phyloP scores from a whole-genome alignment of 2,888 invertebrate genomes.

The Trissolcus japonicus region DNA sequence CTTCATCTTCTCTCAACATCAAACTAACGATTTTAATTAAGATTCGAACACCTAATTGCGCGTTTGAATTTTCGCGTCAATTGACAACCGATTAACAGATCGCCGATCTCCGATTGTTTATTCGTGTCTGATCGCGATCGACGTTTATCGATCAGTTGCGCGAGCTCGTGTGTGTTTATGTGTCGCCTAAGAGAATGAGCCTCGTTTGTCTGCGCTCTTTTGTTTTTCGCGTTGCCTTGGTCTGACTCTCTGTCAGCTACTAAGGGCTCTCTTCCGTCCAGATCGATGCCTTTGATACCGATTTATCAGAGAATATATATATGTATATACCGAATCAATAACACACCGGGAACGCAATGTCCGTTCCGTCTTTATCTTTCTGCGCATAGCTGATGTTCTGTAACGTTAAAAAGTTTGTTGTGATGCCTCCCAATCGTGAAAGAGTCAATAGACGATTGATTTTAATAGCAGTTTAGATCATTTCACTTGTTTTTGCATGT shows the following conservation, averaged over 20 bases:
- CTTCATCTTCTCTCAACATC: not conserved
- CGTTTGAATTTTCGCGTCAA: constrained; percentile 7
- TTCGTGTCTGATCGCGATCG: constrained; percentile 7
- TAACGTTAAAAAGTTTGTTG: constrained; percentile 7
- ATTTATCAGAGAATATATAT: constrained; percentile 53
- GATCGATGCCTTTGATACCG: constrained; percentile 52
- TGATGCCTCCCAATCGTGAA: not conserved
- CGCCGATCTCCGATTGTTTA: not conserved
- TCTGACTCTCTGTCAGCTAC: constrained; percentile 31
- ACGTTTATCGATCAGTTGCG: constrained; percentile 37
- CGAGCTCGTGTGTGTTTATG: constrained; percentile 4
- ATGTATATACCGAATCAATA: constrained; percentile 41
- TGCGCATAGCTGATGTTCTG: constrained; percentile 5
- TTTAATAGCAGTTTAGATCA: not conserved
- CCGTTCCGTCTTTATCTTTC: constrained; percentile 7
- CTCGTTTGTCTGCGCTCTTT: constrained; percentile 38
- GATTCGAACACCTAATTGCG: constrained; percentile 12
- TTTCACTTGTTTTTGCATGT: not conserved
- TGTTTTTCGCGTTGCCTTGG: constrained; percentile 21
- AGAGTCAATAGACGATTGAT: constrained; percentile 12
- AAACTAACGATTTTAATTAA: constrained; percentile 27
- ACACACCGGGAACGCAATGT: constrained; percentile 15
- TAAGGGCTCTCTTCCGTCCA: constrained; percentile 34
- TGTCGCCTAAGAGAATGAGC: constrained; percentile 21
- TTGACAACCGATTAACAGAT: constrained; percentile 7